These are phyloP conservation scores for Drosophila virilis DNA, from an alignment of 1,140 invertebrate genomes.

Conservation along the genomic window DNA sequence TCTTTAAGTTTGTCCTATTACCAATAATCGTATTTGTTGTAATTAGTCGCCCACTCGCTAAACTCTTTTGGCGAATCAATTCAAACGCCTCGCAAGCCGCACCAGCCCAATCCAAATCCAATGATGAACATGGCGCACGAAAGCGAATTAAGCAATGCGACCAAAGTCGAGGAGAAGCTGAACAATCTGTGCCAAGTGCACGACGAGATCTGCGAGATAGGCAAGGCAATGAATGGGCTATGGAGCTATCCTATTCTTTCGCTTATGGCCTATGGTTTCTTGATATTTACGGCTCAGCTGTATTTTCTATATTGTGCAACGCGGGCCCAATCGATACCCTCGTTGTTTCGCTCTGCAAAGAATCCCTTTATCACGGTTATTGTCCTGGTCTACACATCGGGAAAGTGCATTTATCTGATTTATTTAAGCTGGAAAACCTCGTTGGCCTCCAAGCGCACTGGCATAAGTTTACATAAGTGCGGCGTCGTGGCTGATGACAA, in stretches of 20 bases:
- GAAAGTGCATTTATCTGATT: constrained; percentile 82
- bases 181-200: constrained; percentile 83
- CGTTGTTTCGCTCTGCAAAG: constrained; percentile 78
- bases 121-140: constrained; percentile 68
- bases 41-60: constrained; percentile 62
- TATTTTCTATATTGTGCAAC: constrained; percentile 83
- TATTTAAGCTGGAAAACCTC: constrained; percentile 83
- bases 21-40: neutral
- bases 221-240: constrained; percentile 76
- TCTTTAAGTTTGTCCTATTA: neutral
- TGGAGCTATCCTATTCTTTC: constrained; percentile 83
- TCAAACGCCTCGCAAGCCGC: constrained; percentile 32
- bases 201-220: constrained; percentile 83
- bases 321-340: constrained; percentile 70
- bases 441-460: constrained; percentile 78
- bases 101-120: constrained; percentile 29
- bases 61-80: constrained; percentile 67
- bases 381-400: constrained; percentile 73
- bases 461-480: constrained; percentile 81
- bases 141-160: constrained; percentile 68
- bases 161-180: constrained; percentile 80
- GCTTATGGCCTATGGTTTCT: constrained; percentile 82
- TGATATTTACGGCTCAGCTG: constrained; percentile 82
- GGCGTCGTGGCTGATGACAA: constrained; percentile 81
- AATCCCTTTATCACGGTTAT: constrained; percentile 74